These are phyloP conservation scores for Myotis pilosus DNA, from an alignment of 2,797 vertebrate genomes.

Conservation along the genomic window DNA sequence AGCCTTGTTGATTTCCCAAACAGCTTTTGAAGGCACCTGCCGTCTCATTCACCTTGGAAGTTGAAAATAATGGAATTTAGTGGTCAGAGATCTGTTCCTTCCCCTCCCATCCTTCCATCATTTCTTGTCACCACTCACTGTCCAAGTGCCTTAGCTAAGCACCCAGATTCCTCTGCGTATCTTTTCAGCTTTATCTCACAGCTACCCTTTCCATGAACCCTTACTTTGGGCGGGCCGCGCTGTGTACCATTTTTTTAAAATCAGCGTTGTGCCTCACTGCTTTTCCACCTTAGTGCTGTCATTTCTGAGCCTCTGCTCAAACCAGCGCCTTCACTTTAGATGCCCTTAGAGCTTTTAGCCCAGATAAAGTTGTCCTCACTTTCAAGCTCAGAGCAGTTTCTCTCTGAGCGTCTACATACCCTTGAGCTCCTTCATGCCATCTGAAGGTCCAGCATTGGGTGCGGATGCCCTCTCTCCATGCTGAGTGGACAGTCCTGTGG, in stretches of 20 bases:
- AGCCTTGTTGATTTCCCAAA: not conserved
- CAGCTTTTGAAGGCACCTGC: not conserved
- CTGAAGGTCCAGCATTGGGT: not conserved
- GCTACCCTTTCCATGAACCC: not conserved
- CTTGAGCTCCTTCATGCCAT: not conserved
- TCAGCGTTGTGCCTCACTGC: not conserved
- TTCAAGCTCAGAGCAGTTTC: not conserved
- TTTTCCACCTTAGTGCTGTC: not conserved
- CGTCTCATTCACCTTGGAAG: not conserved
- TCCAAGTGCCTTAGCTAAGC: not conserved
- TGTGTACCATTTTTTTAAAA: not conserved
- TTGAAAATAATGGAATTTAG: not conserved
- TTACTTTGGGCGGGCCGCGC: not conserved
- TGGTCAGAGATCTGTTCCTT: not conserved
- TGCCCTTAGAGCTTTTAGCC: not conserved
- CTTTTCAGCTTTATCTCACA: not conserved
- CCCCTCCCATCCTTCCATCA: rapidly evolving
- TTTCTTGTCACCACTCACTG: not conserved
- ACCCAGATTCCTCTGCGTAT: not conserved
- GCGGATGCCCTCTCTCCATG: not conserved
- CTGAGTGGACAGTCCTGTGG: not conserved
- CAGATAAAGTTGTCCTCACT: not conserved
- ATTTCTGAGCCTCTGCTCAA: not conserved
- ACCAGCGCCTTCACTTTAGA: not conserved
- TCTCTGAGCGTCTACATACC: not conserved